Conservation (phyloP, 2,113 vertebrate genomes). For the Ciconia stormi region DNA sequence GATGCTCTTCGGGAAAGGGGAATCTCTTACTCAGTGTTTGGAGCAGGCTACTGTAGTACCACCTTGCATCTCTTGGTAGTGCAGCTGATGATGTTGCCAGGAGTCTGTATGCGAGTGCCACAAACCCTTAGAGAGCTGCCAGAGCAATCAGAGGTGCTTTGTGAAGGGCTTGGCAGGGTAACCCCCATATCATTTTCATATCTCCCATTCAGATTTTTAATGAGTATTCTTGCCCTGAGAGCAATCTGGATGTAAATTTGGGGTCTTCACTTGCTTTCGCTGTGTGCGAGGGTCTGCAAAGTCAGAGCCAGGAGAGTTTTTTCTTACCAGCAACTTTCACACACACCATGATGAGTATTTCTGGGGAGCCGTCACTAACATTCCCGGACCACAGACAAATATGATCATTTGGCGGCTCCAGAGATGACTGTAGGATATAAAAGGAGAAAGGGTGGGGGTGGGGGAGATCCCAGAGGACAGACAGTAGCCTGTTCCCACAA, state of each 20-base stretch:
- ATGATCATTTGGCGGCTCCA: neutral
- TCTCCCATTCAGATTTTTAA: neutral
- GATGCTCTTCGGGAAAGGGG: neutral
- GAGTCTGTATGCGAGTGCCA: neutral
- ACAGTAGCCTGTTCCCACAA: conserved; percentile 21
- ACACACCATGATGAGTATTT: neutral
- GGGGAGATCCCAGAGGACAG: conserved; percentile 3
- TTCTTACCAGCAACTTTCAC: neutral
- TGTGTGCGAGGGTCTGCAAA: neutral
- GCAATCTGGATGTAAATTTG: neutral
- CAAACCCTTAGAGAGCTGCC: neutral
- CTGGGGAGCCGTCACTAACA: neutral
- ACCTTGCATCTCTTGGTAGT: neutral
- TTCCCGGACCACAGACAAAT: neutral
- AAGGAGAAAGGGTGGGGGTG: neutral
- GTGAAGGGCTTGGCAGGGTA: neutral
- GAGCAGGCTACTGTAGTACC: neutral
- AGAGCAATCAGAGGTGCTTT: neutral
- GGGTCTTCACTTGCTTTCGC: neutral
- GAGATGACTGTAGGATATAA: neutral
- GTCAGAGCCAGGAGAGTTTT: neutral
- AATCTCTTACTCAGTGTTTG: neutral
- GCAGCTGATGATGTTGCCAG: neutral
- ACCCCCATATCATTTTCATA: neutral
- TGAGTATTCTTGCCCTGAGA: neutral